phyloP scores from a whole-genome alignment of 2,797 vertebrate genomes.

The Anguilla megastoma region DNA sequence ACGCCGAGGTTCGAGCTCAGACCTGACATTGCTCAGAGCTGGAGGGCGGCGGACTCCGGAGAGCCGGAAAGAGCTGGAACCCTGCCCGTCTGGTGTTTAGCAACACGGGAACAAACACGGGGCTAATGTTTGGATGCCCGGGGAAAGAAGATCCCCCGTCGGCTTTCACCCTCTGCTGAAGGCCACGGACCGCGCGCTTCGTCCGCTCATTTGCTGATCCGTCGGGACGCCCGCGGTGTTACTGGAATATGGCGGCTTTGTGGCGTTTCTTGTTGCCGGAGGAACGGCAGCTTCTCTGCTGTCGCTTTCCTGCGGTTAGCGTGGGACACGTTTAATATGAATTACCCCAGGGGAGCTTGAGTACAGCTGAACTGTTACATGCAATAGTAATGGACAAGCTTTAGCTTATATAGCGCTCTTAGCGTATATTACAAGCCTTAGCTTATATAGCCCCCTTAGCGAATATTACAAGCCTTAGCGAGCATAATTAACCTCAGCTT shows the following conservation, averaged over 20 bases:
- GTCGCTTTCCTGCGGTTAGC: background rate
- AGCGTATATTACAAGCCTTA: too few relatives aligned
- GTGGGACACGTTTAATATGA: too few relatives aligned
- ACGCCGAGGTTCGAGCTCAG: constrained; percentile 37
- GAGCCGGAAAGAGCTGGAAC: constrained; percentile 44
- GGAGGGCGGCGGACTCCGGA: constrained; percentile 42
- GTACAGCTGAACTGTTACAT: too few relatives aligned
- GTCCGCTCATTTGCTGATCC: background rate
- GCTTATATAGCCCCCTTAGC: too few relatives aligned
- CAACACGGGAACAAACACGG: constrained; percentile 44
- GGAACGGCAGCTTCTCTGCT: background rate
- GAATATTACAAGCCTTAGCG: too few relatives aligned
- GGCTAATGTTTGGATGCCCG: constrained; percentile 45
- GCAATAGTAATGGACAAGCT: too few relatives aligned
- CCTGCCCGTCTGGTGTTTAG: constrained; percentile 50
- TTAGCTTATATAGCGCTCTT: too few relatives aligned
- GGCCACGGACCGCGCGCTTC: background rate
- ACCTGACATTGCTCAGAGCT: constrained; percentile 33
- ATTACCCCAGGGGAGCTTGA: too few relatives aligned
- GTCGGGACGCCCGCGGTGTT: background rate
- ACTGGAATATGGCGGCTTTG: background rate
- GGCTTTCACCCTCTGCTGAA: background rate
- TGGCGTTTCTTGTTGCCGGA: background rate
- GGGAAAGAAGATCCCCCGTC: constrained; percentile 31
- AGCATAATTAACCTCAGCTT: too few relatives aligned